A percentile compares a stretch with the other conserved stretches of the same genome.
Conservation (phyloP, 2,888 invertebrate species). For the Eupithecia inturbata region DNA sequence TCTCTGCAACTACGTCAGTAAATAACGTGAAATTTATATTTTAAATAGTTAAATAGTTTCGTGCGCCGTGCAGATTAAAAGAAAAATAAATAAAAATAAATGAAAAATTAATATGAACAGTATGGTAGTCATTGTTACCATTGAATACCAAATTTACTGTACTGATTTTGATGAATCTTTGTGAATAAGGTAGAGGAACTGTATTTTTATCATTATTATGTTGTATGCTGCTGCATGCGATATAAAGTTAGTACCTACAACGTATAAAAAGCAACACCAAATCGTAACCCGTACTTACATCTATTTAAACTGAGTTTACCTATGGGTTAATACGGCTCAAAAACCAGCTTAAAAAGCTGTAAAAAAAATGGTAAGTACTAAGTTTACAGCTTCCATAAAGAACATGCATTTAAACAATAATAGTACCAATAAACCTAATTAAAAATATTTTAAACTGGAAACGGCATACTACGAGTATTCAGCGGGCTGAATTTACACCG, state of each 20-base stretch:
- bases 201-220: too few species aligned
- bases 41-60: too few species aligned
- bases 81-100: too few species aligned
- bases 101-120: too few species aligned
- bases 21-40: too few species aligned
- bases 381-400: neutral
- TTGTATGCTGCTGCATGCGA: too few species aligned
- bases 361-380: neutral
- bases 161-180: neutral
- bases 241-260: too few species aligned
- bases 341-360: neutral
- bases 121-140: too few species aligned
- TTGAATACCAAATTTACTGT: neutral
- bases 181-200: too few species aligned
- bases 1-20: too few species aligned
- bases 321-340: neutral
- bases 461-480: neutral
- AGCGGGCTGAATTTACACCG: neutral
- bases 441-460: neutral
- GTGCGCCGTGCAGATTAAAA: too few species aligned
- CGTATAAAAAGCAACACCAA: too few species aligned
- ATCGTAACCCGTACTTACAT: neutral
- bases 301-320: neutral
- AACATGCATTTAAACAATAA: constrained; percentile 4
- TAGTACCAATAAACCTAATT: constrained; percentile 8